Base-by-base conservation (phyloP, 2,888 invertebrate genomes). In the Myopa testacea region DNA sequence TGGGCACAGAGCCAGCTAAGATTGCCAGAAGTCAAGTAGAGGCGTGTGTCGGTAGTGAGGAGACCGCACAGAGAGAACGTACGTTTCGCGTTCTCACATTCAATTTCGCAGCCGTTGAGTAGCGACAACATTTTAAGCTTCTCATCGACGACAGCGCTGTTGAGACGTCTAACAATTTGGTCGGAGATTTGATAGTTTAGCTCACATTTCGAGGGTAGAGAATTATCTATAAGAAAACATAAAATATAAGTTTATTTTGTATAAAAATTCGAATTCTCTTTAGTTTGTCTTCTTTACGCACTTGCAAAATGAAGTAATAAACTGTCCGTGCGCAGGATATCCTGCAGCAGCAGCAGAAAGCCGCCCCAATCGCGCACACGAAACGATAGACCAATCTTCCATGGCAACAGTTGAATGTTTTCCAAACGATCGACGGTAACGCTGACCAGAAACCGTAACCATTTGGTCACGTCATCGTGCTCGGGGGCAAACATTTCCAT, bases 301-400 rank as follows among this genome's bases (percentile, higher is more conserved):
- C 91, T 89, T 79, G 90, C 89, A 72, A 92, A 86, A 83, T 89
- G 90, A 67, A 90, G 85, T 38, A 91, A 82, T 45, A 92, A 88
- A 81, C 90, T 91, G 10, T 91, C 90, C 3, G 92, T 92, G 74
- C 91, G 86, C 70, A 90, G 87, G 71, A 90, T 89, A 83, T 92
- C 92, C 85, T 91, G 91, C 34, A 92, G 82, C 52, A 92, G 83
- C 14, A 89, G 81, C 34, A 85, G 82, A 52, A 87, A 84, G n/a
- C 84, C 87, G 37, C 86, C 89, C 81, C 89, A 89, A 72, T 89
- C 88, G 68, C 89, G 87, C 4, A 92, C 81, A 26, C 87, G 86
- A n/a, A 92, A 87, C 0, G 90, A 84, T 55, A 92, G 80, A 0
- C 92, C 92, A 80, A 91, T 89, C 81, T 92, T 91, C 88, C 91